Conservation (phyloP, 64 coral and sea anemone species). For the Dendrophyllia cribrosa region DNA sequence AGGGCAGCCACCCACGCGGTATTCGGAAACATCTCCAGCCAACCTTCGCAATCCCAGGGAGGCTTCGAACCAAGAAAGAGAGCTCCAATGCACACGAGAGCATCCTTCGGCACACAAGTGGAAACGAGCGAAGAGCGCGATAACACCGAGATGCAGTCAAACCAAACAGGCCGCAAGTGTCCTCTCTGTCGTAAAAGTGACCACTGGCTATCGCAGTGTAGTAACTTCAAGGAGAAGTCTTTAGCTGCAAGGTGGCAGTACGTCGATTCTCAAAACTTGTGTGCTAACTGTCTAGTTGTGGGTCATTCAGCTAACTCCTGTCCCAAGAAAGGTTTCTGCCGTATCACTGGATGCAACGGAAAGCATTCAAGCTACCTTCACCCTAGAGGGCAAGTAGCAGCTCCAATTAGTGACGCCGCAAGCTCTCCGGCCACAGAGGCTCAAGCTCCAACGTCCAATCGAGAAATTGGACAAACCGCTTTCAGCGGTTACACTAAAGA, state of each 20-base stretch:
- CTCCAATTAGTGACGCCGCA: not conserved
- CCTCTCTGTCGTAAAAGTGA: not conserved
- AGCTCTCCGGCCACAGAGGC: not conserved
- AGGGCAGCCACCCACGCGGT: conserved; percentile 30
- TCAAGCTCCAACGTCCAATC: not conserved
- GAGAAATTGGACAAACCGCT: not conserved
- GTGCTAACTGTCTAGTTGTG: not conserved
- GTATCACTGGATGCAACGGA: not conserved
- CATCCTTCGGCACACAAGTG: not conserved
- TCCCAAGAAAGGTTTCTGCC: conserved; percentile 1
- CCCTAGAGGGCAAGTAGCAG: not conserved
- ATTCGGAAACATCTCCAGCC: conserved; percentile 31
- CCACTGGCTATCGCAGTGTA: conserved; percentile 22
- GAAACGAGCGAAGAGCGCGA: not conserved
- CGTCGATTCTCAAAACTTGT: no score
- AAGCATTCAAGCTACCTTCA: conserved; percentile 5
- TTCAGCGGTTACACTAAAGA: not conserved
- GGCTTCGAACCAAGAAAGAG: not conserved
- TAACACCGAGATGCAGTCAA: not conserved
- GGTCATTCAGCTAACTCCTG: conserved; percentile 1
- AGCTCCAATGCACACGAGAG: not conserved
- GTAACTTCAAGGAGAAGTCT: not conserved
- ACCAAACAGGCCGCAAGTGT: conserved; percentile 1
- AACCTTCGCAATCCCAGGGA: not conserved
- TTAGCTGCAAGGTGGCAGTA: not conserved